Conservation (phyloP, 35 echinoderm and acorn worm genomes). For the Strongylocentrotus purpuratus region DNA sequence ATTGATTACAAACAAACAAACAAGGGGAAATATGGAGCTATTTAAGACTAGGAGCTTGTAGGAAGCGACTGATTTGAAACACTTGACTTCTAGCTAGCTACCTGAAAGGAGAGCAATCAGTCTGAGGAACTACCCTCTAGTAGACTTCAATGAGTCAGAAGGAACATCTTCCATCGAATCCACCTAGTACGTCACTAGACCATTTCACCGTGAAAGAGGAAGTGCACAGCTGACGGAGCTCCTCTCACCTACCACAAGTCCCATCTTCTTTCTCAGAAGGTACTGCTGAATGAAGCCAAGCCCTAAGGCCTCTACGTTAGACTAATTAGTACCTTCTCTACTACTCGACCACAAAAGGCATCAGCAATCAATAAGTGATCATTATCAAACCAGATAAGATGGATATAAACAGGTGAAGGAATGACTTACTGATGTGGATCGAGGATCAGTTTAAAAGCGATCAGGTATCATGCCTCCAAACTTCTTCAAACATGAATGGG, state of each 20-base stretch:
- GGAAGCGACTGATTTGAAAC: too few species aligned
- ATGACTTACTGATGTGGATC: neutral
- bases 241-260: neutral
- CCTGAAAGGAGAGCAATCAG: neutral
- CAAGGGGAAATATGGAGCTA: too few species aligned
- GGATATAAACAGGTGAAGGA: neutral
- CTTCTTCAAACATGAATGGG: neutral
- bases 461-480: neutral
- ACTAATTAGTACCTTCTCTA: neutral
- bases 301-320: neutral
- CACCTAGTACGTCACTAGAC: neutral
- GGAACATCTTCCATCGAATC: neutral
- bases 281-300: neutral
- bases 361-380: neutral
- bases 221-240: neutral
- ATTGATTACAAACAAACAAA: too few species aligned
- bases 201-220: neutral
- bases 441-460: neutral
- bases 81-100: neutral
- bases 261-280: neutral
- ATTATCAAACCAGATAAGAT: neutral
- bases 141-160: slow-evolving; percentile 10
- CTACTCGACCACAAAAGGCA: neutral
- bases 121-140: neutral
- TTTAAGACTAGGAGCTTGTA: too few species aligned